Evolutionary conservation across 2,888 invertebrate species (phyloP), one percentile per base, ranked within the genome.

Genomic region (Drosophila testacea): DNA sequence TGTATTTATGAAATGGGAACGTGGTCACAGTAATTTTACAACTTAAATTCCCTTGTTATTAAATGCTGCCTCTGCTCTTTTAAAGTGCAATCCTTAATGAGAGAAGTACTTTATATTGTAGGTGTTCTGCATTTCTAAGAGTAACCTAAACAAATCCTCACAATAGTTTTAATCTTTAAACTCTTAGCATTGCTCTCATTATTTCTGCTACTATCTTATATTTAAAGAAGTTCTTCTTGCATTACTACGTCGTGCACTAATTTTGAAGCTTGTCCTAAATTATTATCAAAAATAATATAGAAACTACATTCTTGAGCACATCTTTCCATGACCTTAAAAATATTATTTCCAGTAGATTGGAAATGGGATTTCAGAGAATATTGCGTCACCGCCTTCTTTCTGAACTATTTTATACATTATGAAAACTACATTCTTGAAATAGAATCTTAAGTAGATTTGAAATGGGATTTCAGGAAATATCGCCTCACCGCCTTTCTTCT

Each of bases 241-340:
- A 55, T 4, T n/a, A 55, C 42, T 55, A 10, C 44, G 44, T 13
- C 44, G 41, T 32, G n/a, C 6, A 27, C n/a, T 36, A 44, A 44
- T 44, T 27, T 9, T 1, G n/a, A 7, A 10, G 34, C 22, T 11
- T 55, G 55, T 34, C 55, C 55, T 42, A 34, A 55, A 55, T 55
- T 55, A 42, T 50, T 36, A 36, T 50, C 50, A 50, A 22, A 36
- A 6, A 32, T 1, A n/a, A n/a, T 42, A 22, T 44, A 32, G 22
- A 44, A 55, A 34, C 22, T 34, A 56, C 6, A 22, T 32, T 42
- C 22, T 42, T 16, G 10, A 41, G 3, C 13, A 30, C 30, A 42
- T 6, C 30, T 42, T 36, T 42, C 54, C 52, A 32, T 42, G 42
- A 55, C 42, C 55, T 55, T 41, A 32, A 30, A 48, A 52, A 30